Evolutionary conservation across 2,797 vertebrate species (phyloP), one percentile per base, ranked within the genome.

Genomic region (Pagetopsis macropterus): DNA sequence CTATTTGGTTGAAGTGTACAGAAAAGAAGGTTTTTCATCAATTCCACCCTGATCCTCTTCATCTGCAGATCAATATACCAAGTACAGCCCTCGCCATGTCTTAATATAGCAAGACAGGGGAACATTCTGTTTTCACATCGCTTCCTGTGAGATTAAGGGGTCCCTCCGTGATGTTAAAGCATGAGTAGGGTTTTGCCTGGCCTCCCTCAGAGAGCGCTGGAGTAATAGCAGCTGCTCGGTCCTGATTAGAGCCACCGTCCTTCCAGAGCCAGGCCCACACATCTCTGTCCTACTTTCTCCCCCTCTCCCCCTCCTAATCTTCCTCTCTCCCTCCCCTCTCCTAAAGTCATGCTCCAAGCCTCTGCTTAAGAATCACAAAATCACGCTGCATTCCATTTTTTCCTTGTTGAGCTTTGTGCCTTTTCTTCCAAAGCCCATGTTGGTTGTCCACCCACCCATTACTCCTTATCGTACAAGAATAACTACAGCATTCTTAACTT

Each of bases 191-290:
- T 86, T 90, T 89, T 75, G 75, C 83, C 75, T 71, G 64, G 78
- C 62, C 70, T 89, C 84, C 86, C 88, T 70, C 56, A 80, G 87
- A 85, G 88, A 88, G 80, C 21, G 21, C 82, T 76, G 85, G 84
- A 88, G 91, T 92, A 92, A 92, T 91, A 90, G 88, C 91, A 92
- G 90, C 91, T 92, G 91, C 82, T 92, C 84, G 85, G 86, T 84
- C 85, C 90, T 92, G 91, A 93, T 92, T 92, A 91, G 88, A 85
- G 79, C 75, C 81, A 82, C 46, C 60, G 85, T 92, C 85, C 84
- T 87, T 79, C 80, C 87, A 84, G 79, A 85, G 83, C 84, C 79
- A 69, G 83, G 86, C 84, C 86, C 82, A 89, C 88, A 87, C 84
- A 89, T 86, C 84, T 88, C 84, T 91, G 92, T 89, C 91, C 88